Base-by-base conservation (phyloP, 2,888 invertebrate genomes). In the Toxonevra muliebris region DNA sequence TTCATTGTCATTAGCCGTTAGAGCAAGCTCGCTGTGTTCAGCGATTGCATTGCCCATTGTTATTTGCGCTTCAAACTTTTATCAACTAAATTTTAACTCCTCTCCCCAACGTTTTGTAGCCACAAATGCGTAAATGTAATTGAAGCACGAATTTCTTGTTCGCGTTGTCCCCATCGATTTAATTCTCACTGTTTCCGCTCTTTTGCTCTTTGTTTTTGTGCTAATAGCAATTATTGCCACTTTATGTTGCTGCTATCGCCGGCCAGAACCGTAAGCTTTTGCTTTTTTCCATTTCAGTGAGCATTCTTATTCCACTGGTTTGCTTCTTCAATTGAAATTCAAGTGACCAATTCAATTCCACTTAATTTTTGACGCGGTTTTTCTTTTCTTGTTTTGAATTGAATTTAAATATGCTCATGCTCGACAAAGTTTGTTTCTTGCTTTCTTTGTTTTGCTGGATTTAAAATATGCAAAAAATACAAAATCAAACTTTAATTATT, bases 341-440 rank as follows among this genome's bases (percentile, higher is more conserved):
- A 80, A 80, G 80, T 78, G 79, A 74, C 75, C 79, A 79, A 79
- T 80, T 80, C 78, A 77, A 77, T 78, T 77, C 77, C 80, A 79
- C 80, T 79, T 79, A 78, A 79, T 80, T 80, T 77, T 77, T 76
- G 60, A 54, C 54, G 55, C 50, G 43, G 48, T 50, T 54, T 12
- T 13, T 17, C 30, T 7, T 30, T 30, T 30, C 20, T 57, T 48
- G 30, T 55, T 55, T 66, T n/a, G n/a, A n/a, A 55, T 50, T 61
- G 53, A 20, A 63, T 48, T 17, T 48, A 40, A 60, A 59, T 59
- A 59, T 59, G 41, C 53, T 67, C 45, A 59, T 59, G 41, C 53
- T 67, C 45, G 43, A 53, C 40, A 62, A 59, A 54, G 59, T 52
- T 60, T 55, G 43, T 11, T 13, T 30, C 60, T 55, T 54, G n/a